A percentile compares a stretch with the other conserved stretches of the same genome.
Conservation (phyloP, 2,888 invertebrate genomes). For the Entomobrya proxima region DNA sequence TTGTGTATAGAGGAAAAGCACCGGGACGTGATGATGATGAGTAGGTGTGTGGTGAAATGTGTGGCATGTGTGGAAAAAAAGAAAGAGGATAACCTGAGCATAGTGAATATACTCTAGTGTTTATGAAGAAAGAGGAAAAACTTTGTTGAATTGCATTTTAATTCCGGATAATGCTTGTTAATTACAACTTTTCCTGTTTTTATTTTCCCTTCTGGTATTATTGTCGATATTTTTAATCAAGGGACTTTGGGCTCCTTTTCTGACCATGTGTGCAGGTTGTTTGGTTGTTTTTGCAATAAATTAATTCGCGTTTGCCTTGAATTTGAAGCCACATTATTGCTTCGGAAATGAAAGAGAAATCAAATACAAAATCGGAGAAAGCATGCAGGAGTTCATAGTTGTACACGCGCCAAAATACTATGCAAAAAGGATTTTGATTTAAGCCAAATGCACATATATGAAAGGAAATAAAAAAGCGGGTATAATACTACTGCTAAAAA, state of each 20-base stretch:
- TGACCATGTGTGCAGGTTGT: background rate
- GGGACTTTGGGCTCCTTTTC: background rate
- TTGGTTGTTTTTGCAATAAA: background rate
- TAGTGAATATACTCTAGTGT: too few relatives aligned
- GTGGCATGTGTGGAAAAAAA: background rate
- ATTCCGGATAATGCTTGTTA: conserved; percentile 17
- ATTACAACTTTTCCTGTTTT: conserved; percentile 4
- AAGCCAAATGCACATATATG: background rate
- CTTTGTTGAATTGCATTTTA: conserved; percentile 9
- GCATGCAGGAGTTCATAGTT: too few relatives aligned
- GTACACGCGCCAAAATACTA: too few relatives aligned
- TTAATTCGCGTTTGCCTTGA: background rate
- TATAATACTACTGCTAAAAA: conserved; percentile 57
- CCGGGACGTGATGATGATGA: background rate
- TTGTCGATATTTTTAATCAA: conserved; percentile 14
- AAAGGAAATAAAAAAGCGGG: background rate
- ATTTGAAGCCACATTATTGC: too few relatives aligned
- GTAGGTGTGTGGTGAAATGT: conserved; percentile 1
- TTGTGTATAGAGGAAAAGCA: too few relatives aligned
- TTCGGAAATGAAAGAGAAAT: too few relatives aligned
- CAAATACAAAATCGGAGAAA: too few relatives aligned
- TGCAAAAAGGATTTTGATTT: too few relatives aligned
- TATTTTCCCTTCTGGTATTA: background rate
- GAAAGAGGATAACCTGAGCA: too few relatives aligned
- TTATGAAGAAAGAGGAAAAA: too few relatives aligned